Evolutionary conservation across 2,797 vertebrate species (phyloP), one percentile per base, ranked within the genome.

Genomic region (Alcedo atthis): DNA sequence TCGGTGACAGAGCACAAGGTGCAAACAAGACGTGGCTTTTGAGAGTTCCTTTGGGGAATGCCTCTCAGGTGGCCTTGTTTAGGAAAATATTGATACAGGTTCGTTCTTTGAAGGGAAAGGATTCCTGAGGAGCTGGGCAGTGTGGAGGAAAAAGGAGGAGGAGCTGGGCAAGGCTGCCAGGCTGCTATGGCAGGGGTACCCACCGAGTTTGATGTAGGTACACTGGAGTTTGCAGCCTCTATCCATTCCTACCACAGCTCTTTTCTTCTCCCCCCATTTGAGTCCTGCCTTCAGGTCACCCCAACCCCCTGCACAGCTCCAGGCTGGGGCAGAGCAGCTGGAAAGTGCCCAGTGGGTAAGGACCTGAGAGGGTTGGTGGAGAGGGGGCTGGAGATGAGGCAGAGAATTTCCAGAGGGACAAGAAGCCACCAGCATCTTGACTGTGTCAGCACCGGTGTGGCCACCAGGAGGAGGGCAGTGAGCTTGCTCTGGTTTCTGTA

Each of bases 11-110:
- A 87, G 85, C 81, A 83, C 92, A 68, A 85, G 79, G 87, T 70
- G 59, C 87, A 91, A 95, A 92, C 58, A 51, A 12, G 19, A 78
- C 81, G 24, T 18, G 32, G 89, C 90, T 93, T 92, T 76, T 78
- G 64, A 33, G 69, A 85, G 90, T 85, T 94, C 79, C 94, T 94
- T 89, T 62, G 87, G 96, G 96, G 95, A 96, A 97, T 94, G 95
- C 94, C 95, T 93, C 74, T 45, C 92, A 51, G 82, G 68, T 22
- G 24, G 95, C 92, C 89, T 88, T 94, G 92, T 94, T 96, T 94
- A 96, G 94, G 88, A 91, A 95, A 70, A 79, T 66, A 59, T 67
- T 81, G 26, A 37, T 64, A 30, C 77, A 33, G 57, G 73, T 59
- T n/a, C 37, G 45, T 26, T 61, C 81, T 95, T 80, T 78, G 91